Conservation (phyloP, 2,113 vertebrate genomes). For the Marmota flaviventris region DNA sequence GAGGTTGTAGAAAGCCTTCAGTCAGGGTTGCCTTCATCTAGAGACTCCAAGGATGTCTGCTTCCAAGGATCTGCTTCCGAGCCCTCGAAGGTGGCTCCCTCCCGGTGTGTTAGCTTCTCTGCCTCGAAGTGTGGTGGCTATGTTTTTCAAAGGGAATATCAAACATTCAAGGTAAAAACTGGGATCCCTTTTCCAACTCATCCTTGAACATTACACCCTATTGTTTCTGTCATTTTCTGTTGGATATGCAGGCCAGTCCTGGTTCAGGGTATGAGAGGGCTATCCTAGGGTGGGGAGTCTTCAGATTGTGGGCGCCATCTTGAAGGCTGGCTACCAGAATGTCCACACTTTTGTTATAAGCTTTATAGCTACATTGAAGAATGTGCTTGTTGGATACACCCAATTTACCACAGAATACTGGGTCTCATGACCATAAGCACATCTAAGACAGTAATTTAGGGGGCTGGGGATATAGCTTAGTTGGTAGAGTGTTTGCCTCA, state of each 20-base stretch:
- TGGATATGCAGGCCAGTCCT: neutral
- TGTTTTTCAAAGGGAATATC: neutral
- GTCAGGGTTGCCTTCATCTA: rapidly evolving
- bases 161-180: neutral
- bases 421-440: neutral
- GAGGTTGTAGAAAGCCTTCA: neutral
- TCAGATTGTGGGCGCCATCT: rapidly evolving
- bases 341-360: rapidly evolving
- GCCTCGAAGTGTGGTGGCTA: neutral
- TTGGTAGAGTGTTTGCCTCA: no score
- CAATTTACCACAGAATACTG: neutral
- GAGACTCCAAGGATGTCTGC: neutral
- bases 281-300: neutral
- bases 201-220: neutral
- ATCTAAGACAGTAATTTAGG: neutral
- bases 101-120: no score
- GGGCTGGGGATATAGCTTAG: no score
- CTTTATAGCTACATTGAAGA: neutral
- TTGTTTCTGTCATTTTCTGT: neutral
- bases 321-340: no score
- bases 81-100: no score
- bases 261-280: rapidly evolving
- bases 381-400: neutral
- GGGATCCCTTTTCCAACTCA: neutral
- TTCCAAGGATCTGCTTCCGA: neutral